Base-by-base conservation (phyloP, 2,888 invertebrate species). In the Acrocera orbiculus region DNA sequence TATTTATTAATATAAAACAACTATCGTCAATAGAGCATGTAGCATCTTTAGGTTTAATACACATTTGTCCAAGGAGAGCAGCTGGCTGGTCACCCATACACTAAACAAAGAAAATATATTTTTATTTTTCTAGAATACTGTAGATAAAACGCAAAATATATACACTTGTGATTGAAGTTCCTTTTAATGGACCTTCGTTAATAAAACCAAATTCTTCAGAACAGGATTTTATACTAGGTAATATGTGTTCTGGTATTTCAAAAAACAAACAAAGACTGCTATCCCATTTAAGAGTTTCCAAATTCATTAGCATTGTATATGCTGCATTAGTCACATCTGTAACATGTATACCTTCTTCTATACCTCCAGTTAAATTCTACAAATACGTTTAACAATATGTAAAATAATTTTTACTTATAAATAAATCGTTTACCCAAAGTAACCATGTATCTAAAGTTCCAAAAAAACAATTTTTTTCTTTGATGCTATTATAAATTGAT, bases 321-420 rank as follows among this genome's bases (percentile, higher is more conserved):
- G 90, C 89, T 9, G 96, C 96, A 61, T 98, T 98, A 20, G 93
- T 89, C 1, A 95, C 90, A 60, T 98, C 96, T 1, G 96, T 98
- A 1, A 81, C 63, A 54, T 95, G 90, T 5, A 79, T 60, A 0
- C 76, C 77, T 30, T 64, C 65, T 28, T 58, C 55, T 27, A 49
- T 51, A 7, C 69, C 69, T 5, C 72, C 73, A n/a, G 70, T 70
- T 19, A 72, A 56, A 44, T 72, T 71, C 71, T 70, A 44, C 19
- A 56, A 52, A 28, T 14, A 38, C 37, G 7, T 19, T 11, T 23
- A 23, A 23, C n/a, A 32, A 22, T 13, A 14, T 32, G 15, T 27
- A 36, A 22, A 26, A 27, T 16, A 10, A 16, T 23, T 30, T 30
- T 16, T 9, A 17, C 13, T 26, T 19, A 14, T 27, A n/a, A n/a